These are phyloP conservation scores for Drosophila phalerata DNA, from an alignment of 2,888 invertebrate genomes.

Conservation along the genomic window DNA sequence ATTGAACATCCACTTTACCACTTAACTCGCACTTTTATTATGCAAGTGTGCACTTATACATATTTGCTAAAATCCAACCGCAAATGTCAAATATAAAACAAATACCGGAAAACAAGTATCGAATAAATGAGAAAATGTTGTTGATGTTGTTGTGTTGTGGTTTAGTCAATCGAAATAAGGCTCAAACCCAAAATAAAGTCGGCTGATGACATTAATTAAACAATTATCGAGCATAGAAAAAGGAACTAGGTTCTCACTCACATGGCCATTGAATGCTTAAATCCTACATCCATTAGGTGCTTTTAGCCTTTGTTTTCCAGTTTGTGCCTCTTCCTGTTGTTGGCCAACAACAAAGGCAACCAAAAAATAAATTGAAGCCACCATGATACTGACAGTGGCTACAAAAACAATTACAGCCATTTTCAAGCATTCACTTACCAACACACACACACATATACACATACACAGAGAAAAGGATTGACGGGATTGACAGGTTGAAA, in stretches of 20 bases:
- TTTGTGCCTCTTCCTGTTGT: conserved; percentile 8
- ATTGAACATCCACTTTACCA: conserved; percentile 4
- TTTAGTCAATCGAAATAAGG: conserved; percentile 53
- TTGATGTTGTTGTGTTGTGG: conserved; percentile 52
- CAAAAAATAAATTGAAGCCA: conserved; percentile 64
- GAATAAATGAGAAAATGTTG: conserved; percentile 37
- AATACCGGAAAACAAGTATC: conserved; percentile 22
- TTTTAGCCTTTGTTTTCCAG: conserved; percentile 15
- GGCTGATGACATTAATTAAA: conserved; percentile 43
- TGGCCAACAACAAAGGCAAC: conserved; percentile 12
- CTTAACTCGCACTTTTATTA: conserved; percentile 2
- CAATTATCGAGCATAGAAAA: conserved; percentile 33
- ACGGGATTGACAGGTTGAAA: conserved; percentile 27
- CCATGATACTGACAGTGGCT: conserved; percentile 43
- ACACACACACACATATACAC: conserved; percentile 1
- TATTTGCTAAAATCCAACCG: conserved; percentile 29
- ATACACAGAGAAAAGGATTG: conserved; percentile 22
- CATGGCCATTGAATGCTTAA: conserved; percentile 22
- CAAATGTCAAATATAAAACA: conserved; percentile 40
- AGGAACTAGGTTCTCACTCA: not conserved
- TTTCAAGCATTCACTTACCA: conserved; percentile 32
- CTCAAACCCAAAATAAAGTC: conserved; percentile 19
- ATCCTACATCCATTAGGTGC: conserved; percentile 37
- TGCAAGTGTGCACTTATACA: not conserved
- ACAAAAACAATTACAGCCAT: conserved; percentile 73